phyloP scores from a whole-genome alignment of 2,888 invertebrate species.

The Stegana nigrithorax region DNA sequence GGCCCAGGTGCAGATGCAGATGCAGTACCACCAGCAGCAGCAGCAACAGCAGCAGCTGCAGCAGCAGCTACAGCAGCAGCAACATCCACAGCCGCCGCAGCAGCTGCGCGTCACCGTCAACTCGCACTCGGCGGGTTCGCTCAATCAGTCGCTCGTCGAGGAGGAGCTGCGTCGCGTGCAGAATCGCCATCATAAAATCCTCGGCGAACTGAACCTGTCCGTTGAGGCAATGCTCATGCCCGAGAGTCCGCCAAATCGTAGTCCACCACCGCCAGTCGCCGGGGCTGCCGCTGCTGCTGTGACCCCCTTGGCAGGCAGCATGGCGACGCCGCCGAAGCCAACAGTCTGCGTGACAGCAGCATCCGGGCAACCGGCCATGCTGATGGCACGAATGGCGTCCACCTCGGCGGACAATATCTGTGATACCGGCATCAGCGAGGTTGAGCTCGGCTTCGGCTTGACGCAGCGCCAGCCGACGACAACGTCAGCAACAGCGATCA shows the following conservation, averaged over 20 bases:
- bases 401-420: conserved; percentile 72
- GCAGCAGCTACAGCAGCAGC: conserved; percentile 1
- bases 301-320: neutral
- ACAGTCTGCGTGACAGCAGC: conserved; percentile 58
- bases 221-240: conserved; percentile 94
- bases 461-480: neutral
- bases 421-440: conserved; percentile 73
- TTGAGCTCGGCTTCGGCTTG: conserved; percentile 36
- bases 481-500: neutral
- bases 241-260: conserved; percentile 71
- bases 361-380: conserved; percentile 53
- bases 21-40: no score
- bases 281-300: conserved; percentile 19
- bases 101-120: conserved; percentile 47
- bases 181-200: conserved; percentile 82
- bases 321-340: conserved; percentile 55
- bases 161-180: conserved; percentile 88
- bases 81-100: neutral
- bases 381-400: conserved; percentile 42
- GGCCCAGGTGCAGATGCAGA: neutral
- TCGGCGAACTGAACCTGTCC: conserved; percentile 87
- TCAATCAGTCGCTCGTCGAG: conserved; percentile 80
- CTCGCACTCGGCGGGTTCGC: conserved; percentile 74
- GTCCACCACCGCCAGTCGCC: conserved; percentile 68
- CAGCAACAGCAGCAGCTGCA: no score